These are phyloP conservation scores for Trissolcus japonicus DNA, from an alignment of 2,888 invertebrate species.

Conservation along the genomic window DNA sequence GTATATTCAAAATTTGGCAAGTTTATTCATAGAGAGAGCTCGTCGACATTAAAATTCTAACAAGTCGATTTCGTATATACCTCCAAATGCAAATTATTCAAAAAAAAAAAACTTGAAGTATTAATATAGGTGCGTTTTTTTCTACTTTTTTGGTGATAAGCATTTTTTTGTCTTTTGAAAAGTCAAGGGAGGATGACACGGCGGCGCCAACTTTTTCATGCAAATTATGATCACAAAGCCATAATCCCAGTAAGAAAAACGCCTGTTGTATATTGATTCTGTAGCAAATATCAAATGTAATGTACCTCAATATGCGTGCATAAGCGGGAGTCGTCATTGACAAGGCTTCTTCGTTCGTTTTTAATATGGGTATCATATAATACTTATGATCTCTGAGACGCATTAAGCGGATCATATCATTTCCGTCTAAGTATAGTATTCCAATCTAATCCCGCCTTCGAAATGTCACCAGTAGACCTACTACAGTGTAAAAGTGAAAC, in stretches of 20 bases:
- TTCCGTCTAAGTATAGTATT: slow-evolving; percentile 66
- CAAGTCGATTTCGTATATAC: background rate
- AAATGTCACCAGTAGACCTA: slow-evolving; percentile 50
- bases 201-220: slow-evolving; percentile 7
- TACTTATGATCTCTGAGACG: slow-evolving; percentile 70
- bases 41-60: background rate
- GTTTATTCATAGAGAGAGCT: background rate
- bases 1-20: background rate
- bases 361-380: slow-evolving; percentile 71
- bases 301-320: slow-evolving; percentile 68
- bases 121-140: too few relatives aligned
- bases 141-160: background rate
- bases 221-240: slow-evolving; percentile 7
- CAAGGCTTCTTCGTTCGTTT: slow-evolving; percentile 70
- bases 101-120: too few relatives aligned
- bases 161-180: background rate
- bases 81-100: background rate
- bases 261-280: slow-evolving; percentile 36
- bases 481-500: slow-evolving; percentile 20
- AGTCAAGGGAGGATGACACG: slow-evolving; percentile 17
- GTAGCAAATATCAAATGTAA: slow-evolving; percentile 60
- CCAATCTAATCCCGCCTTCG: slow-evolving; percentile 63
- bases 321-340: slow-evolving; percentile 65
- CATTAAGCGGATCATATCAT: slow-evolving; percentile 74
- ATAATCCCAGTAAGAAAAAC: slow-evolving; percentile 25